Evolutionary conservation across 2,888 invertebrate genomes (phyloP).

Genomic region (Papilio protenor): DNA sequence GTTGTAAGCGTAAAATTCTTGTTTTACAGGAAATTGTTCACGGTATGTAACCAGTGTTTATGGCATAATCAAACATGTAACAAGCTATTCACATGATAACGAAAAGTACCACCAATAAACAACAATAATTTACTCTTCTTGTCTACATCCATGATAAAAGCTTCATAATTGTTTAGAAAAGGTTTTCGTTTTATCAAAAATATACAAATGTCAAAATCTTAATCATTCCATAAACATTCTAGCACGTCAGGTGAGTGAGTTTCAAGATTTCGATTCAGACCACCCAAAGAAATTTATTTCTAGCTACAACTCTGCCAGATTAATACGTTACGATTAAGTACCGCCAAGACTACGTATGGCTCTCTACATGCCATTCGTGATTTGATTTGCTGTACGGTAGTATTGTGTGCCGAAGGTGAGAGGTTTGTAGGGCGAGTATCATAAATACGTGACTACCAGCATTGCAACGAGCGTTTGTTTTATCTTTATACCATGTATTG

Average conservation of each 20-base stretch:
- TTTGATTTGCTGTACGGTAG: conserved; percentile 40
- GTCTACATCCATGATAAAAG: too few relatives aligned
- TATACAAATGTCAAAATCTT: too few relatives aligned
- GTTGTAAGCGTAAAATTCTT: background rate
- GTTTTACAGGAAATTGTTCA: background rate
- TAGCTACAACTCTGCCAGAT: background rate
- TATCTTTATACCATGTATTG: conserved; percentile 1
- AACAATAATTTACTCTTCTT: too few relatives aligned
- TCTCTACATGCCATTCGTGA: conserved; percentile 12
- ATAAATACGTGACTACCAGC: conserved; percentile 52
- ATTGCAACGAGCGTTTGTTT: background rate
- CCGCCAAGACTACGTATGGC: background rate
- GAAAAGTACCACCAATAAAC: too few relatives aligned
- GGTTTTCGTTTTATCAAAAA: too few relatives aligned
- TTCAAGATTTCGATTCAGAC: background rate
- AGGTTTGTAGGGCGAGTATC: conserved; percentile 50
- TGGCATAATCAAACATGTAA: too few relatives aligned
- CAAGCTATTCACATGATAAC: too few relatives aligned
- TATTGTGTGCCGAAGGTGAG: conserved; percentile 49
- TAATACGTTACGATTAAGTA: background rate
- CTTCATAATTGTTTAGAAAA: too few relatives aligned
- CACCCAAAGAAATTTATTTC: background rate
- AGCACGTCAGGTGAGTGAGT: background rate
- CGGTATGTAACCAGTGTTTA: background rate
- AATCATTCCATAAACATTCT: background rate